These are phyloP conservation scores for Orthosia gothica DNA, from an alignment of 2,888 invertebrate species.

Conservation along the genomic window DNA sequence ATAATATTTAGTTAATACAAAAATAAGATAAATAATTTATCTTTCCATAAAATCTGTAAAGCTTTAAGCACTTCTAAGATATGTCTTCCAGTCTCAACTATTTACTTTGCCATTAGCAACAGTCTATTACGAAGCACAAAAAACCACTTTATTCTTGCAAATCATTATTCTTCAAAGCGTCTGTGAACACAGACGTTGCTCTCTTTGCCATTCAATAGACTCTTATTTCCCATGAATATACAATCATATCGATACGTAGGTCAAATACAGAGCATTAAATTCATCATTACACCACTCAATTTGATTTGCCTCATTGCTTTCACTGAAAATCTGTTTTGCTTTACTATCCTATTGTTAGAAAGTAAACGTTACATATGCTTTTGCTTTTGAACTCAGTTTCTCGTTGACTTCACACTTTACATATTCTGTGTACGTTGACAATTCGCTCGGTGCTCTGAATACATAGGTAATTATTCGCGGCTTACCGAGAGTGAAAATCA, in stretches of 20 bases:
- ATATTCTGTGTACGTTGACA: conserved; percentile 70
- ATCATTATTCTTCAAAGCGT: conserved; percentile 66
- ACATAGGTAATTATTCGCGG: conserved; percentile 82
- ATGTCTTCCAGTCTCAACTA: conserved; percentile 25
- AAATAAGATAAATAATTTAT: conserved; percentile 21
- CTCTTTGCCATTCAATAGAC: conserved; percentile 71
- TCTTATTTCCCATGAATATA: conserved; percentile 80
- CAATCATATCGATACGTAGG: conserved; percentile 80
- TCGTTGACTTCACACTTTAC: conserved; percentile 69
- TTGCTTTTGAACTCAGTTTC: conserved; percentile 43
- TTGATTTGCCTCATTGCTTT: conserved; percentile 79
- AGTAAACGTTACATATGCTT: conserved; percentile 41
- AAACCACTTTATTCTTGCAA: conserved; percentile 66
- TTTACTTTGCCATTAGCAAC: conserved; percentile 49
- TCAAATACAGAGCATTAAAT: conserved; percentile 80
- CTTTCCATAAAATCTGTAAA: conserved; percentile 1
- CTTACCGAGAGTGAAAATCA: conserved; percentile 81
- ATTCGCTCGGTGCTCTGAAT: conserved; percentile 80
- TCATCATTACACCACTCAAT: conserved; percentile 77
- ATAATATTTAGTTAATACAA: conserved; percentile 11
- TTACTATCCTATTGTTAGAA: conserved; percentile 60
- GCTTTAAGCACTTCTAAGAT: conserved; percentile 19
- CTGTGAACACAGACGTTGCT: conserved; percentile 54
- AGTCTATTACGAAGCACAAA: conserved; percentile 48
- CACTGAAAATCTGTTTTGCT: conserved; percentile 71